Evolutionary conservation across 2,888 invertebrate genomes (phyloP).

Genomic region (Pristionchus exspectatus): DNA sequence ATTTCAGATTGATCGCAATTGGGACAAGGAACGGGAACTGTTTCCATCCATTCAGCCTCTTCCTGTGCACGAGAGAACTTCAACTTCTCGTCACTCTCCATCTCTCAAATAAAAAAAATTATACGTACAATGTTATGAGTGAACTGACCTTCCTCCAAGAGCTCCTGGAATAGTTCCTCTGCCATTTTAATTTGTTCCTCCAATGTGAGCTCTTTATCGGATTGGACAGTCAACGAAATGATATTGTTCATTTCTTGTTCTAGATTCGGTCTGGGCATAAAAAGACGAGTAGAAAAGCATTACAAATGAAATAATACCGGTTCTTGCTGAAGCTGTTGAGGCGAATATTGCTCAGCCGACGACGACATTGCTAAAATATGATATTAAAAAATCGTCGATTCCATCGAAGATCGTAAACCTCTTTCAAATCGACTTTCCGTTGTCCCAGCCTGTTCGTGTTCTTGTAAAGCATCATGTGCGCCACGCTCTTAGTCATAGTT

Average conservation of each 20-base stretch:
- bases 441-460: slow-evolving; percentile 14
- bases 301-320: slow-evolving; percentile 20
- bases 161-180: slow-evolving; percentile 32
- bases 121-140: background rate
- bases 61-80: background rate
- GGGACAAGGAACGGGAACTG: slow-evolving; percentile 15
- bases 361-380: background rate
- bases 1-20: background rate
- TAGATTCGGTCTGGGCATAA: background rate
- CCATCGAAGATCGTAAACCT: background rate
- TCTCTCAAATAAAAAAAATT: background rate
- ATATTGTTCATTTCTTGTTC: slow-evolving; percentile 15
- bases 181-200: slow-evolving; percentile 33
- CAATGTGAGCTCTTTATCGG: slow-evolving; percentile 9
- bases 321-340: background rate
- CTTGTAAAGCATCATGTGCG: slow-evolving; percentile 48
- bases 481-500: slow-evolving; percentile 8
- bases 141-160: slow-evolving; percentile 11
- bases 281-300: background rate
- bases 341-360: slow-evolving; percentile 31
- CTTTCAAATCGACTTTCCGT: slow-evolving; percentile 28
- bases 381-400: background rate
- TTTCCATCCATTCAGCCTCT: slow-evolving; percentile 31
- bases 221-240: background rate
- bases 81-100: background rate